Evolutionary conservation across 2,888 invertebrate genomes (phyloP), one percentile per base, ranked within the genome.

Genomic region (Pristionchus entomophagus): DNA sequence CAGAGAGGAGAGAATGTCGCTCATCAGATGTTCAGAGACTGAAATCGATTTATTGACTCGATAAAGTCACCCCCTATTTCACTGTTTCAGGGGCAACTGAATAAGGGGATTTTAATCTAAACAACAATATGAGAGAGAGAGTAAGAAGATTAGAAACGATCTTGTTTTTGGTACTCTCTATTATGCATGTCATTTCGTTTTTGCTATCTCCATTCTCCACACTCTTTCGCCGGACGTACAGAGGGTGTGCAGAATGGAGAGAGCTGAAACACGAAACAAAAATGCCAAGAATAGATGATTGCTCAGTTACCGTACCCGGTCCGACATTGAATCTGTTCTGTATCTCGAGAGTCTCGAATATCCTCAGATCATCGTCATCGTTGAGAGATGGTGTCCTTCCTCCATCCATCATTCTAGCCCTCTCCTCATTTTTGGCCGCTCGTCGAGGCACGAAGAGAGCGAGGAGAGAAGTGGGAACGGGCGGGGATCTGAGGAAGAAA

Each of bases 381-480:
- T 77, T 65, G 65, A 65, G 19, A 19, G 65, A 65, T 0, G 65
- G 65, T 35, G 65, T 65, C 65, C 35, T 0, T 32, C 35, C 22
- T 45, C 83, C 53, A 49, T 80, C 65, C 29, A 35, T 73, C 41
- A 73, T 3, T 45, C 41, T 73, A n/a, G 38, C 73, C 73, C 26
- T 73, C 41, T 73, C 73, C 6, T 73, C 73, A 22, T 80, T 80
- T 29, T 80, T 51, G 51, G 78, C 51, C 8, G 32, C 78, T 26
- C n/a, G 26, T 19, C 85, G 85, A 26, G 85, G 85, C 4, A 85
- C 77, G 56, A 85, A 85, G 26, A 85, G 85, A 14, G 85, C 35
- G 17, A 85, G 85, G n/a, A 85, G 85, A 35, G 85, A 85, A 53
- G 73, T 77, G 35, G 85, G 85, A 8, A 45, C 22, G 26, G 85